Evolutionary conservation across 1,140 invertebrate genomes (phyloP).

Genomic region (Pararge aegeria): DNA sequence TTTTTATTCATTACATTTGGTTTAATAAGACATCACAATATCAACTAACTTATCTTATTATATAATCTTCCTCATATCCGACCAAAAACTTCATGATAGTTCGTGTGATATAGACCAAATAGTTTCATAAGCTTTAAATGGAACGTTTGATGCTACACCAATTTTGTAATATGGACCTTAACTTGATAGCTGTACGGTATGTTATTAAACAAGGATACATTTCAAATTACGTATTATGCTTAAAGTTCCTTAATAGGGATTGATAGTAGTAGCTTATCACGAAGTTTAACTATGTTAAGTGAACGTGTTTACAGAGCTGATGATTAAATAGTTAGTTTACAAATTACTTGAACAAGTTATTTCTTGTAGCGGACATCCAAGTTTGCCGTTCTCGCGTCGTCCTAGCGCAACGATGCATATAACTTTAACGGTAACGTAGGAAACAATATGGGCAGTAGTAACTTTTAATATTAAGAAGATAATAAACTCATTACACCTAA

Average conservation of each 20-base stretch:
- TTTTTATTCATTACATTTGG: too few species aligned
- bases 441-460: too few species aligned
- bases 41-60: not conserved
- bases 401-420: too few species aligned
- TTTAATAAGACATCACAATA: too few species aligned
- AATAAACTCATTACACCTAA: too few species aligned
- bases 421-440: too few species aligned
- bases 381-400: not conserved
- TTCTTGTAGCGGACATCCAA: not conserved
- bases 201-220: not conserved
- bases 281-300: not conserved
- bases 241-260: not conserved
- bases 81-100: conserved; percentile 13
- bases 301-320: not conserved
- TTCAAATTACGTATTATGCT: not conserved
- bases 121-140: not conserved
- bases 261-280: not conserved
- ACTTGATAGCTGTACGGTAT: not conserved
- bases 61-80: not conserved
- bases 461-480: too few species aligned
- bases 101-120: conserved; percentile 3
- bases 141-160: not conserved
- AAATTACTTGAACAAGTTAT: not conserved
- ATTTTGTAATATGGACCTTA: not conserved
- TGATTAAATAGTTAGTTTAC: not conserved